Conservation (phyloP, 92 coral and sea anemone genomes). For the Parazoanthus atlanticus region DNA sequence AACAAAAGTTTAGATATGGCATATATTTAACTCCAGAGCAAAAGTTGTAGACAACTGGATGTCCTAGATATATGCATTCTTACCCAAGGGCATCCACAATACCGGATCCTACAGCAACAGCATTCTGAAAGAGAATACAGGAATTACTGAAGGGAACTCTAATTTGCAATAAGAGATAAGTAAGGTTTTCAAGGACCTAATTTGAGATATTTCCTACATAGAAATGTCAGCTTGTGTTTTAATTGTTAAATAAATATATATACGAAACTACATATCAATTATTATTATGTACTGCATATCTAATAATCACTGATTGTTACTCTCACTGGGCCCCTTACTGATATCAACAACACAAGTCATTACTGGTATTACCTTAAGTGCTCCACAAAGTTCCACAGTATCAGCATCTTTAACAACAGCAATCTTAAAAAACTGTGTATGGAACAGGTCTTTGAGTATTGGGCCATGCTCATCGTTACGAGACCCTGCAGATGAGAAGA, state of each 20-base stretch:
- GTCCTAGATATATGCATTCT: slow-evolving; percentile 36
- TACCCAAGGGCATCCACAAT: slow-evolving; percentile 97
- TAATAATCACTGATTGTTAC: too few relatives aligned
- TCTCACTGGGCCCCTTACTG: too few relatives aligned
- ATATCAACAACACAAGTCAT: too few relatives aligned
- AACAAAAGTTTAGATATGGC: too few relatives aligned
- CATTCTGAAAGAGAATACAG: slow-evolving; percentile 71
- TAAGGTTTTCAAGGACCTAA: too few relatives aligned
- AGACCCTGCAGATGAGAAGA: slow-evolving; percentile 67
- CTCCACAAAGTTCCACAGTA: slow-evolving; percentile 98
- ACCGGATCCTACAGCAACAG: slow-evolving; percentile 99
- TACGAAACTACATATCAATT: too few relatives aligned
- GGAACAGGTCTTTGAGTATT: slow-evolving; percentile 83
- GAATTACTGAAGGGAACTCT: neutral
- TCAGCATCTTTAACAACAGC: slow-evolving; percentile 94
- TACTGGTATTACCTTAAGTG: slow-evolving; percentile 89
- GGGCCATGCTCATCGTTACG: slow-evolving; percentile 88
- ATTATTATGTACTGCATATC: too few relatives aligned
- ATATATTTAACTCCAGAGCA: too few relatives aligned
- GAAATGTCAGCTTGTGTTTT: too few relatives aligned
- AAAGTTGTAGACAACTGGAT: neutral
- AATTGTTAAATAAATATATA: too few relatives aligned
- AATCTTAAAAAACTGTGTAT: slow-evolving; percentile 87
- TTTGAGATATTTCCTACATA: too few relatives aligned
- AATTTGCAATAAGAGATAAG: neutral